Evolutionary conservation across 2,888 invertebrate species (phyloP).

Genomic region (Thecophora atra): DNA sequence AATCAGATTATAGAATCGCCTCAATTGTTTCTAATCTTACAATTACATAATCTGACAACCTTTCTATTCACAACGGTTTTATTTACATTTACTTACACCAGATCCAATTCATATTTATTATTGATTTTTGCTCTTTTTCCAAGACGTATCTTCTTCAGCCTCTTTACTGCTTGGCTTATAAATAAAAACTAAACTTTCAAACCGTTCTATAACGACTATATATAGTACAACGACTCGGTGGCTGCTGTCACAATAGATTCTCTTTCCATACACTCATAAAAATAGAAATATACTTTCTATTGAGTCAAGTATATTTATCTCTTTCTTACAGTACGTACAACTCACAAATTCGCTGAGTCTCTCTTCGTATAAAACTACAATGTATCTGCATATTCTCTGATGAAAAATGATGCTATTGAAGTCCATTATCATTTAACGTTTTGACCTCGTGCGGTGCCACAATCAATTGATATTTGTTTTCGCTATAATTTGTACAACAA

Average conservation of each 20-base stretch:
- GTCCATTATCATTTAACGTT: neutral
- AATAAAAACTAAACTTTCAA: conserved; percentile 30
- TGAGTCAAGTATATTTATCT: neutral
- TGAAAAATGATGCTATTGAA: neutral
- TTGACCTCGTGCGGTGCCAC: neutral
- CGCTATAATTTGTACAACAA: too few species aligned
- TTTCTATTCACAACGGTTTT: too few species aligned
- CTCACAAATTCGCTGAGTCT: too few species aligned
- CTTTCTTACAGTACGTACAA: too few species aligned
- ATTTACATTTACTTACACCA: conserved; percentile 45
- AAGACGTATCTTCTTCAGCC: too few species aligned
- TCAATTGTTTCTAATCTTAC: neutral
- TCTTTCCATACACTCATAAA: neutral
- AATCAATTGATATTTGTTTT: neutral
- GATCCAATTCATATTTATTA: conserved; percentile 43
- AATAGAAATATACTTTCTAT: neutral
- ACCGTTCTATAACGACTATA: conserved; percentile 1
- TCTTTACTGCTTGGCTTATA: conserved; percentile 15
- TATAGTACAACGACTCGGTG: neutral
- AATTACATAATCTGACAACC: neutral
- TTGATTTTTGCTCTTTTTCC: neutral
- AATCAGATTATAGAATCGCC: neutral
- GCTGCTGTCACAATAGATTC: too few species aligned
- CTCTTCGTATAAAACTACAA: too few species aligned
- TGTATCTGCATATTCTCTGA: neutral